A percentile compares a stretch with the other conserved stretches of the same genome.
Evolutionary conservation across 2,888 invertebrate genomes (phyloP).

Genomic region (Erpobdella octoculata): DNA sequence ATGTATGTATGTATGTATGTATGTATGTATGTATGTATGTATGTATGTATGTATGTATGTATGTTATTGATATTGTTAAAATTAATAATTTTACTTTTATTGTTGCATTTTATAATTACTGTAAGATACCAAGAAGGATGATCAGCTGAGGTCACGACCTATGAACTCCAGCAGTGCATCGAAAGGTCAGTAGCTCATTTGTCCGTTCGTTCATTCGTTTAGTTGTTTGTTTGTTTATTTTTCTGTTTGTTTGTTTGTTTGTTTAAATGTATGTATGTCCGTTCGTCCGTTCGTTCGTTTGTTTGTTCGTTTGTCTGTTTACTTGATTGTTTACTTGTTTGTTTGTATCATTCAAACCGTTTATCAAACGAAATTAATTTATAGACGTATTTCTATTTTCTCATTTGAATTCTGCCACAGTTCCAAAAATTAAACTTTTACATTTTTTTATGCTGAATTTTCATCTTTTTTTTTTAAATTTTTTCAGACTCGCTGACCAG

Average conservation of each 20-base stretch:
- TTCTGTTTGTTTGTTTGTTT: background rate
- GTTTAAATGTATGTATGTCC: background rate
- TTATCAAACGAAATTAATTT: background rate
- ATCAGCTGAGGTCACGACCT: background rate
- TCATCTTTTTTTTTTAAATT: too few species aligned
- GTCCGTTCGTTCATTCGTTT: background rate
- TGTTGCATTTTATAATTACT: background rate
- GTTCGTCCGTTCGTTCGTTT: background rate
- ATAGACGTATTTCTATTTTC: too few species aligned
- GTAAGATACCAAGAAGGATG: background rate
- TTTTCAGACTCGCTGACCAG: background rate
- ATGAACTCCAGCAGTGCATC: background rate
- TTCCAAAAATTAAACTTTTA: too few species aligned
- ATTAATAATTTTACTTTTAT: too few species aligned
- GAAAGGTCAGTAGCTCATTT: slow-evolving; percentile 3
- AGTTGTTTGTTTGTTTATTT: background rate
- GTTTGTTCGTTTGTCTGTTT: background rate
- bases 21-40: slow-evolving; percentile 2
- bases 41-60: slow-evolving; percentile 12
- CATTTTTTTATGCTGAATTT: too few species aligned
- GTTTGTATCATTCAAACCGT: background rate
- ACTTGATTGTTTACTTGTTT: background rate
- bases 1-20: background rate
- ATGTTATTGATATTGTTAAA: too few species aligned
- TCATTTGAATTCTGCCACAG: too few species aligned